A percentile compares a stretch with the other conserved stretches of the same genome.
Conservation (phyloP, 1,140 invertebrate genomes). For the Drosophila sturtevanti region DNA sequence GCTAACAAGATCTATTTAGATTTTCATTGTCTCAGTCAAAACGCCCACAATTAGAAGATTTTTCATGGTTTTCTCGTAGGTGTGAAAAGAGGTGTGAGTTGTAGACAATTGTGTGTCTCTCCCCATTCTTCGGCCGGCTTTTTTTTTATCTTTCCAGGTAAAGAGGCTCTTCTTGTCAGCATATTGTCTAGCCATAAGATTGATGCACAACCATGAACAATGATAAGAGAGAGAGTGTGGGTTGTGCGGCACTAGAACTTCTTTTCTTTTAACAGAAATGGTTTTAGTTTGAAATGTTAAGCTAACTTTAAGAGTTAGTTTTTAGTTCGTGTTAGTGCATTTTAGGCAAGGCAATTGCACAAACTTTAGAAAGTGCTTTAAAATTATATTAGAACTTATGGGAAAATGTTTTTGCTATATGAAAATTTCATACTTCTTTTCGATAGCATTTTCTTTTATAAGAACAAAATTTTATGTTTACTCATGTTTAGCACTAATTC, state of each 20-base stretch:
- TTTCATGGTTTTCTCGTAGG: constrained; percentile 5
- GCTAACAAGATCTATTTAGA: constrained; percentile 50
- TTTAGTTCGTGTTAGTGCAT: neutral
- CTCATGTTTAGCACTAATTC: constrained; percentile 21
- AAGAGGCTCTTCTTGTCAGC: constrained; percentile 41
- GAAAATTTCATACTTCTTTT: neutral
- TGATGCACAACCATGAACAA: constrained; percentile 41
- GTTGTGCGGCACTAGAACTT: constrained; percentile 3
- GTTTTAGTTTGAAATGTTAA: constrained; percentile 23
- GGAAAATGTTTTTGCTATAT: neutral
- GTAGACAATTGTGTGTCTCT: constrained; percentile 9
- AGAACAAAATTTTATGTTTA: constrained; percentile 1
- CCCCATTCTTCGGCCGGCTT: constrained; percentile 1
- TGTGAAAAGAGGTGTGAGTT: constrained; percentile 55
- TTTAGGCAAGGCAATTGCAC: neutral
- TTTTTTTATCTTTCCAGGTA: constrained; percentile 60
- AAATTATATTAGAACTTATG: neutral
- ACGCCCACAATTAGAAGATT: constrained; percentile 54
- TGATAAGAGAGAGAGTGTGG: constrained; percentile 35
- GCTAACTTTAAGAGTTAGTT: neutral
- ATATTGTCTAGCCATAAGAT: constrained; percentile 43
- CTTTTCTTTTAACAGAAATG: neutral
- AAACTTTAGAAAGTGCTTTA: neutral
- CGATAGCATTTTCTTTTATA: neutral
- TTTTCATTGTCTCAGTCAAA: constrained; percentile 16